A percentile compares a stretch with the other conserved stretches of the same genome.
Evolutionary conservation across 2,888 invertebrate species (phyloP).

Genomic region (Leucoptera coffeella): DNA sequence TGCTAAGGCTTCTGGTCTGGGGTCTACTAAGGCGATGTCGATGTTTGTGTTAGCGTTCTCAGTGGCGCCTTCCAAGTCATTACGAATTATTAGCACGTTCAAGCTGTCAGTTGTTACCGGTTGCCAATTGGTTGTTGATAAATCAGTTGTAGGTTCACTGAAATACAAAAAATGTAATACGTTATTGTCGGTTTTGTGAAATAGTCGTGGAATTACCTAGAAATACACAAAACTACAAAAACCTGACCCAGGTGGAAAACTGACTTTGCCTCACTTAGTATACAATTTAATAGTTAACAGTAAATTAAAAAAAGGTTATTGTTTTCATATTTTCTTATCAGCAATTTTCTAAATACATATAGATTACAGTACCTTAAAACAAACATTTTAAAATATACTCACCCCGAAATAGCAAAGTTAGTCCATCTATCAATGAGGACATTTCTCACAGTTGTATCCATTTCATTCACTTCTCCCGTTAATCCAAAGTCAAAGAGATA

Average conservation of each 20-base stretch:
- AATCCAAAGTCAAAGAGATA: constrained; percentile 18
- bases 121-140: constrained; percentile 18
- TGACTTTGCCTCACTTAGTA: no score
- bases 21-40: constrained; percentile 16
- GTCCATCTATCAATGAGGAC: constrained; percentile 34
- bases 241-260: no score
- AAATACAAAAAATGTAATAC: no score
- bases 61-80: constrained; percentile 13
- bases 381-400: constrained; percentile 10
- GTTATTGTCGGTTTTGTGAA: constrained; percentile 1
- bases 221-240: no score
- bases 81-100: constrained; percentile 17
- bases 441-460: constrained; percentile 18
- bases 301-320: no score
- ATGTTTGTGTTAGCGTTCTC: constrained; percentile 9
- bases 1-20: constrained; percentile 14
- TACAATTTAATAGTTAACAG: no score
- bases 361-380: no score
- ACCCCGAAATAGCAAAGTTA: constrained; percentile 34
- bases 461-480: constrained; percentile 7
- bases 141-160: constrained; percentile 21
- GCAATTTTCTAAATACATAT: no score
- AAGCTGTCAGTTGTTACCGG: constrained; percentile 13
- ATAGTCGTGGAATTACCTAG: no score
- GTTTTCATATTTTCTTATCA: no score